Percentiles rank a stretch among this genome's conserved stretches.
Evolutionary conservation across 30 jellyfish, hydroid and myxozoan species (phyloP).

Genomic region (Aurelia sp.): DNA sequence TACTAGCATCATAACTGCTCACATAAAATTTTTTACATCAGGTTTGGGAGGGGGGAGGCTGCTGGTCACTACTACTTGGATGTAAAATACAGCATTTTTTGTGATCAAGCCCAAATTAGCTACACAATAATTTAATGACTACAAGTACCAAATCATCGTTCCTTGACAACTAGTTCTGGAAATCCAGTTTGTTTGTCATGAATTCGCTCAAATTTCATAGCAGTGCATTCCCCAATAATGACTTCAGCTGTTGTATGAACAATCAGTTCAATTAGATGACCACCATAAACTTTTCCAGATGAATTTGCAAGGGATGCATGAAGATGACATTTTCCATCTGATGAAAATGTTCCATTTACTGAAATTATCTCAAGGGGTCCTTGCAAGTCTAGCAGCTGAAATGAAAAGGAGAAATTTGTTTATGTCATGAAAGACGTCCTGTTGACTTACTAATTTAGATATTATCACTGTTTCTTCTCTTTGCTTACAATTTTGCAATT

Average conservation of each 20-base stretch:
- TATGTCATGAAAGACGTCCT: too few relatives aligned
- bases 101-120: neutral
- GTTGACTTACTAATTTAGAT: too few relatives aligned
- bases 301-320: conserved; percentile 84
- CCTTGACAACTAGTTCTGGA: conserved; percentile 70
- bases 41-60: too few relatives aligned
- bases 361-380: conserved; percentile 91
- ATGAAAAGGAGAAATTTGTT: too few relatives aligned
- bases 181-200: conserved; percentile 84
- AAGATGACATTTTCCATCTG: conserved; percentile 82
- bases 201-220: conserved; percentile 77
- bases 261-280: conserved; percentile 88
- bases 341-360: conserved; percentile 83
- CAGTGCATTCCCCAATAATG: conserved; percentile 91
- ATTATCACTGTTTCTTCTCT: too few relatives aligned
- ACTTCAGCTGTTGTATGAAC: conserved; percentile 95
- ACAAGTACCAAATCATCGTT: conserved; percentile 22
- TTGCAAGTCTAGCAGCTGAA: conserved; percentile 76
- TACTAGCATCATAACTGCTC: too few relatives aligned
- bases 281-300: conserved; percentile 89
- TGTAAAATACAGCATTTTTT: neutral
- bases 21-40: too few relatives aligned
- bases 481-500: too few relatives aligned
- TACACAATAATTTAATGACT: neutral
- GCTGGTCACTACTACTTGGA: too few relatives aligned